A percentile compares a stretch with the other conserved stretches of the same genome.
Evolutionary conservation across 2,113 vertebrate genomes (phyloP).

Genomic region (Bos taurus): ARS-UCD2.0 NC_037348.1:64399501-64400000

Average conservation of each 20-base stretch:
- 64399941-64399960: neutral
- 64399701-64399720: neutral
- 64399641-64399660: neutral
- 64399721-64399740: neutral
- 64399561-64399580: accelerated
- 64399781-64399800: neutral
- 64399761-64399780: neutral
- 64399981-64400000: too few species aligned
- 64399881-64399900: accelerated
- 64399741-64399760: accelerated
- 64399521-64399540: neutral
- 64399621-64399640: neutral
- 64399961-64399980: accelerated
- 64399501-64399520: neutral
- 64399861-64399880: neutral
- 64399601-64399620: accelerated
- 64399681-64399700: neutral
- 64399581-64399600: accelerated
- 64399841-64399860: neutral
- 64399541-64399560: neutral
- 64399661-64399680: too few species aligned
- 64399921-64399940: accelerated
- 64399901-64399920: neutral
- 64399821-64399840: neutral
- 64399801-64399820: neutral